Evolutionary conservation across 2,113 vertebrate species (phyloP).

Genomic region (Syngnathus scovelli): DNA sequence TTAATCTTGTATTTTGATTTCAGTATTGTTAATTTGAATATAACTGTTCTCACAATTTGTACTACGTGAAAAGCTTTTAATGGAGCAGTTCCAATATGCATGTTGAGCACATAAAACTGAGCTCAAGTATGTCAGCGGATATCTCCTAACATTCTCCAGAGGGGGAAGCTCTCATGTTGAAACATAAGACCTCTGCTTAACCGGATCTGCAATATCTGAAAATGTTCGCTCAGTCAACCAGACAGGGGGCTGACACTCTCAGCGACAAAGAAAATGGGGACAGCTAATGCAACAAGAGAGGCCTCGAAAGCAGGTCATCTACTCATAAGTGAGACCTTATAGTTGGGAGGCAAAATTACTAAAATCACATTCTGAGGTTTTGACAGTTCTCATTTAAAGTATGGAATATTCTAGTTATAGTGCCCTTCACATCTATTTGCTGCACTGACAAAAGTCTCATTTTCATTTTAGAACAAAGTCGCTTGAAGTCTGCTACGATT

Average conservation of each 20-base stretch:
- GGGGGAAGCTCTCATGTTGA: not conserved
- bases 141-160: constrained; percentile 9
- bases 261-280: constrained; percentile 8
- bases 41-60: not conserved
- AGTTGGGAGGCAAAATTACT: constrained; percentile 31
- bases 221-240: constrained; percentile 42
- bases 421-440: too few relatives aligned
- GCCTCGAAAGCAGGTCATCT: constrained; percentile 61
- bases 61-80: constrained; percentile 16
- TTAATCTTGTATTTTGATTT: too few relatives aligned
- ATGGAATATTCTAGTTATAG: not conserved
- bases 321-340: constrained; percentile 59
- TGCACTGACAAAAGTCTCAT: too few relatives aligned
- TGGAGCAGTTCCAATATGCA: constrained; percentile 12
- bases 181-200: constrained; percentile 35
- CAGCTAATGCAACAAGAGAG: constrained; percentile 22
- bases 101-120: constrained; percentile 9
- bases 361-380: not conserved
- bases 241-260: constrained; percentile 18
- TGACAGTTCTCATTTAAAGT: not conserved
- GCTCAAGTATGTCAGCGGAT: constrained; percentile 6
- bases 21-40: too few relatives aligned
- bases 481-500: too few relatives aligned
- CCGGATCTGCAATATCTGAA: constrained; percentile 34
- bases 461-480: too few relatives aligned